phyloP scores from a whole-genome alignment of 1,140 invertebrate genomes.

The Globodera rostochiensis region DNA sequence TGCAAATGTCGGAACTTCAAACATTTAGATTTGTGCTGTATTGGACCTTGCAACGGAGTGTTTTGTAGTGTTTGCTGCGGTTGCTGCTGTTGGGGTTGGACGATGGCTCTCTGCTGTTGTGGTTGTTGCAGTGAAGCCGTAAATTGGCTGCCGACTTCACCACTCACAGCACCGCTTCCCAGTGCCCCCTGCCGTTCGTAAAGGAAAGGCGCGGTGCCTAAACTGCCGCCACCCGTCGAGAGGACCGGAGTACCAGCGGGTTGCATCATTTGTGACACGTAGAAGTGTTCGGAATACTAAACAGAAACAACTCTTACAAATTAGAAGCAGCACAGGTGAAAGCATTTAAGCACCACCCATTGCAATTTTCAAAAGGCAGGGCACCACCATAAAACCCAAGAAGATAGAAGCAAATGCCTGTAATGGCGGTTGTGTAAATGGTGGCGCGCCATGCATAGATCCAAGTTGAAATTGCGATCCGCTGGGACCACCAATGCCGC shows the following conservation, averaged over 20 bases:
- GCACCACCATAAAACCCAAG: too few species aligned
- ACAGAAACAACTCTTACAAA: not conserved
- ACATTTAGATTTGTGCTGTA: not conserved
- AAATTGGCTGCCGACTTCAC: not conserved
- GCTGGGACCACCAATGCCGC: conserved; percentile 28
- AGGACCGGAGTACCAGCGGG: not conserved
- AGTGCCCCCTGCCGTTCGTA: not conserved
- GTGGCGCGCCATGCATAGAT: conserved; percentile 38
- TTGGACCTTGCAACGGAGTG: conserved; percentile 9
- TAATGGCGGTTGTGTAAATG: conserved; percentile 43
- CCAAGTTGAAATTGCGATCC: conserved; percentile 42
- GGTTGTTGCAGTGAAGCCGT: not conserved
- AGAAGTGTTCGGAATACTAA: conserved; percentile 11
- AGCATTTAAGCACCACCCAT: too few species aligned
- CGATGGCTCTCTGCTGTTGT: not conserved
- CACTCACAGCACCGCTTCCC: not conserved
- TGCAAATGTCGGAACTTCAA: not conserved
- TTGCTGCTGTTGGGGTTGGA: conserved; percentile 27
- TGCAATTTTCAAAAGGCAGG: too few species aligned
- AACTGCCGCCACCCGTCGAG: not conserved
- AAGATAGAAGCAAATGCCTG: conserved; percentile 15
- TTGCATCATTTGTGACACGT: not conserved
- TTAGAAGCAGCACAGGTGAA: not conserved
- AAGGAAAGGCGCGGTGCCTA: not conserved
- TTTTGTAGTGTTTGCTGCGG: conserved; percentile 1